Base-by-base conservation (phyloP, 2,113 vertebrate species). In the Laticauda colubrina region DNA sequence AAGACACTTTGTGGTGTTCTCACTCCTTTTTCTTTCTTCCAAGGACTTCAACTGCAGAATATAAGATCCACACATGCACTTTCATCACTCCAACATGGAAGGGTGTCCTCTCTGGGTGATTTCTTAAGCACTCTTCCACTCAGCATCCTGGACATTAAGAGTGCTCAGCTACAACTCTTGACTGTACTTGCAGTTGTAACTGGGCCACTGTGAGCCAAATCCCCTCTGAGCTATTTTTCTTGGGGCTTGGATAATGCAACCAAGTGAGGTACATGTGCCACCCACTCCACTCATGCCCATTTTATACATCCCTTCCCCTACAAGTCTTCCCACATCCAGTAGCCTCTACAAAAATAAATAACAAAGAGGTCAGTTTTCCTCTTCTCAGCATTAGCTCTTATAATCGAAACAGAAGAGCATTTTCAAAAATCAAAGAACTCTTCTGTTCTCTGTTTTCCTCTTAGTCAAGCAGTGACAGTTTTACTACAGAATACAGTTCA, bases 401-500 rank as follows among this genome's bases (percentile, higher is more conserved):
- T 34, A 59, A 88, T 43, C 55, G 59, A 90, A 59, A 61, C 56
- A 61, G 91, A 90, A 91, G 3, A 0, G 0, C 0, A 43, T 59
- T 90, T 0, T 56, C 64, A 87, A 90, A 89, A 94, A 94, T 29
- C 18, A 12, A 53, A 91, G 23, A 91, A 26, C 1, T 0, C 0
- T 93, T 95, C 90, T 69, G 59, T 51, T 23, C 59, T 29, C 21
- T 81, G 0, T 0, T 3, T 90, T 94, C 90, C 94, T 92, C 95
- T 91, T 91, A 96, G 93, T 61, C 2, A 0, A 0, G 1, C 39
- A 92, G 48, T 90, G 95, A 94, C 93, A 93, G 88, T 64, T 96
- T 95, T 93, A 95, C 6, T 87, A 92, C 85, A 23, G 89, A 97
- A 92, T 26, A 90, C 95, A 96, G 95, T 93, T 95, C 93, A 87